These are phyloP conservation scores for Epizoanthus stellaris DNA, from an alignment of 92 coral and sea anemone species.

Conservation along the genomic window DNA sequence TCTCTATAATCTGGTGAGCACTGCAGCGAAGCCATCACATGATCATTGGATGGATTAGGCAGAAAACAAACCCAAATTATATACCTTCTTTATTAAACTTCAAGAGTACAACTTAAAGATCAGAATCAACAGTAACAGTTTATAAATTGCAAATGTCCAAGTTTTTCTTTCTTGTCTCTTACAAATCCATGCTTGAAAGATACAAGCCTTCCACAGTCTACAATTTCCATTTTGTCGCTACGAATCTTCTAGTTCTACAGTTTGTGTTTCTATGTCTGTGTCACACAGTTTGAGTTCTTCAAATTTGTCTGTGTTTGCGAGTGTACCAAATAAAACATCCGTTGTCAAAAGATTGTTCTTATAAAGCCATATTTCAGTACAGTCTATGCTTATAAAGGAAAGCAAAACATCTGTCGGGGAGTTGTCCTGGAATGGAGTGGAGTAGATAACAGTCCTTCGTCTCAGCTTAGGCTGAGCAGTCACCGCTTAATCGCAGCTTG, in stretches of 20 bases:
- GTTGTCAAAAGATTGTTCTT: not conserved
- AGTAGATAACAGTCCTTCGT: constrained; percentile 4
- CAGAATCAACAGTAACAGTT: not conserved
- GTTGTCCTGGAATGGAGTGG: not conserved
- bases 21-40: not conserved
- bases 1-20: not conserved
- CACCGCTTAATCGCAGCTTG: constrained; percentile 39
- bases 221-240: not conserved
- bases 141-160: not conserved
- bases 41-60: not conserved
- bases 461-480: not conserved
- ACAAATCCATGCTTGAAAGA: not conserved
- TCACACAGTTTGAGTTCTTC: not conserved
- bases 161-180: not conserved
- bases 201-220: not conserved
- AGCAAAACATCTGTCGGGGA: not conserved
- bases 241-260: not conserved
- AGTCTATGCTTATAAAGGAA: constrained; percentile 14
- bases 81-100: not conserved
- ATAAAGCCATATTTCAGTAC: not conserved
- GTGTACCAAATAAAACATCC: not conserved
- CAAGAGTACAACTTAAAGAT: not conserved
- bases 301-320: not conserved
- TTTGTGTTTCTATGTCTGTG: not conserved
- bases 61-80: not conserved